Conservation (phyloP, 2,888 invertebrate species). For the Idaea dimidiata region DNA sequence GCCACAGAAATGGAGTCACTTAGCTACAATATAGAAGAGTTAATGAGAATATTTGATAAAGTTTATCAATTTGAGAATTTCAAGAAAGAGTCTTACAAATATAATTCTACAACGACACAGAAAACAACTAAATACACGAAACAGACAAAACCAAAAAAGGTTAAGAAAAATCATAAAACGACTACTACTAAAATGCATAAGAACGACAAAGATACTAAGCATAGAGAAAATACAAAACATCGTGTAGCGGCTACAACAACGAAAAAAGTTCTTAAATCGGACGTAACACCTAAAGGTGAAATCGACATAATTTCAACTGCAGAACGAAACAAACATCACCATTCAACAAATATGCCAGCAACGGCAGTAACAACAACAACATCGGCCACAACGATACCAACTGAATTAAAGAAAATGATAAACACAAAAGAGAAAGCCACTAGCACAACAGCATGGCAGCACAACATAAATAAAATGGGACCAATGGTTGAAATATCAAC, state of each 20-base stretch:
- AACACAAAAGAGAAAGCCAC: no score
- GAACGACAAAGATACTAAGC: conserved; percentile 4
- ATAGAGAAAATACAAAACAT: neutral
- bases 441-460: no score
- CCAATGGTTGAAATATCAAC: neutral
- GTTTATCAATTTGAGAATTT: conserved; percentile 25
- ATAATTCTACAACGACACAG: conserved; percentile 8
- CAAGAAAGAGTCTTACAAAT: conserved; percentile 16
- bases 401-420: no score
- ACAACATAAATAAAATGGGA: neutral
- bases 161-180: conserved; percentile 9
- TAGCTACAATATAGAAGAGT: conserved; percentile 35
- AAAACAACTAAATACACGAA: conserved; percentile 2
- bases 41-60: conserved; percentile 37
- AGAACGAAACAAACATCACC: neutral
- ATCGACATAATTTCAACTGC: neutral
- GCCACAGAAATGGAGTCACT: conserved; percentile 19
- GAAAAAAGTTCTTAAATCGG: neutral
- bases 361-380: neutral
- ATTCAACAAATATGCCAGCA: neutral
- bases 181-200: conserved; percentile 7
- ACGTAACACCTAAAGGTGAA: neutral
- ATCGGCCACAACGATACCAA: neutral
- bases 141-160: conserved; percentile 10
- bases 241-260: neutral